Base-by-base conservation (phyloP, 2,797 vertebrate genomes). In the Arrhamphus sclerolepis region DNA sequence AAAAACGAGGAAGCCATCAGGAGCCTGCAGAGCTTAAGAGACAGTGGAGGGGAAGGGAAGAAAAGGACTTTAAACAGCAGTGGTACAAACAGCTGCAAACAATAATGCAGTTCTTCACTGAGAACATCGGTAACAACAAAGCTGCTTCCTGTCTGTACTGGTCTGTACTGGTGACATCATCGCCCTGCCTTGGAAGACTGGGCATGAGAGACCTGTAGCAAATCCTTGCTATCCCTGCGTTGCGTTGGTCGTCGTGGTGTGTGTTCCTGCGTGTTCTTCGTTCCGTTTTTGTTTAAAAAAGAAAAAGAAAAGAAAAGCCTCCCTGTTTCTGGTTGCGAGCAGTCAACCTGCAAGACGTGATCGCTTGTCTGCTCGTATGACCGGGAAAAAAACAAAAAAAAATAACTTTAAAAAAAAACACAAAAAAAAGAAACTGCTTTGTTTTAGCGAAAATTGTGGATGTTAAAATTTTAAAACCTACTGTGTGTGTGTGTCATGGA, bases 1-100 rank as follows among this genome's bases (percentile, higher is more conserved):
- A 72, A 73, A 70, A 75, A 66, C 14, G 74, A 87, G 82, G 82
- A 85, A 57, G 72, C 82, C 80, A 43, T 66, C 48, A 76, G 75
- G 81, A 81, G 56, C 60, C 49, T 18, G 20, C 61, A 66, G 54
- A 65, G 51, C 56, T 42, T 18, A 1, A 48, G 54, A 60, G 81
- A 74, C 70, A 48, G 56, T 18, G 56, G 74, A 79, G 81, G 62
- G 88, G 90, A 91, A 91, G 91, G 80, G 62, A 88, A 91, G 91
- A 91, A 92, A 44, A 80, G 63, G 91, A 94, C 59, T 72, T 82
- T 60, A 29, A 92, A 93, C 92, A 93, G 94, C 93, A 94, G 92
- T 91, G 93, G 93, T 94, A 93, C 91, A 78, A 93, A 70, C 7
- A 69, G 70, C 77, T 58, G 70, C 62, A 77, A 77, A 73, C 48